Conservation (phyloP, 2,797 vertebrate genomes). For the Pelobates cultripes region DNA sequence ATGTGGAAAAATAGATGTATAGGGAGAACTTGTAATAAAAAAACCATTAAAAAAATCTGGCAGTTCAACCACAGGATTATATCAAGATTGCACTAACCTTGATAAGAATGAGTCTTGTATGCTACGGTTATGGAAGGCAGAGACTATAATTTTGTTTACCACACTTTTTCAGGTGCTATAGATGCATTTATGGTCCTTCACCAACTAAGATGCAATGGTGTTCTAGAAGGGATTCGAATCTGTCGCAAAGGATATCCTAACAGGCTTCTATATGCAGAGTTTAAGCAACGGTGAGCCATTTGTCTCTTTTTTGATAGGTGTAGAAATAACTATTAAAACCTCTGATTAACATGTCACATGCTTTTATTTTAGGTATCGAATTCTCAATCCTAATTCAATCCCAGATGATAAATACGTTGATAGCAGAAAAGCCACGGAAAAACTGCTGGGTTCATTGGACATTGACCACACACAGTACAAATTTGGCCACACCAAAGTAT, state of each 20-base stretch:
- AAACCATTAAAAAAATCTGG: too few species aligned
- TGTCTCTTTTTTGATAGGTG: too few species aligned
- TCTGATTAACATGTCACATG: not conserved
- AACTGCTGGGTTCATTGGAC: conserved; percentile 84
- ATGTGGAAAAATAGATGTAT: too few species aligned
- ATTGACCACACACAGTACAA: conserved; percentile 86
- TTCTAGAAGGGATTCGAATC: conserved; percentile 92
- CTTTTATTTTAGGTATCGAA: conserved; percentile 80
- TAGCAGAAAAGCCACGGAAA: conserved; percentile 91
- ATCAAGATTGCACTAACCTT: not conserved
- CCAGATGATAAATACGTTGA: conserved; percentile 92
- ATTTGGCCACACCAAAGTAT: conserved; percentile 92
- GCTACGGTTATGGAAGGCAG: not conserved
- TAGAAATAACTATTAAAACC: not conserved
- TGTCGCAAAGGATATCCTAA: conserved; percentile 94
- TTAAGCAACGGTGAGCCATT: conserved; percentile 83
- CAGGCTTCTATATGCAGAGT: conserved; percentile 87
- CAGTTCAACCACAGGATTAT: too few species aligned
- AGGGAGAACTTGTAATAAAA: too few species aligned
- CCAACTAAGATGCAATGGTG: conserved; percentile 90
- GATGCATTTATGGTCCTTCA: conserved; percentile 90
- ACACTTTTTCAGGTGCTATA: conserved; percentile 78
- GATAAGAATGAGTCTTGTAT: not conserved
- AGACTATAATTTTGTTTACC: too few species aligned
- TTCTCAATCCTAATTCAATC: conserved; percentile 88